Conservation (phyloP, 2,888 invertebrate species). For the Caenorhabditis angaria region DNA sequence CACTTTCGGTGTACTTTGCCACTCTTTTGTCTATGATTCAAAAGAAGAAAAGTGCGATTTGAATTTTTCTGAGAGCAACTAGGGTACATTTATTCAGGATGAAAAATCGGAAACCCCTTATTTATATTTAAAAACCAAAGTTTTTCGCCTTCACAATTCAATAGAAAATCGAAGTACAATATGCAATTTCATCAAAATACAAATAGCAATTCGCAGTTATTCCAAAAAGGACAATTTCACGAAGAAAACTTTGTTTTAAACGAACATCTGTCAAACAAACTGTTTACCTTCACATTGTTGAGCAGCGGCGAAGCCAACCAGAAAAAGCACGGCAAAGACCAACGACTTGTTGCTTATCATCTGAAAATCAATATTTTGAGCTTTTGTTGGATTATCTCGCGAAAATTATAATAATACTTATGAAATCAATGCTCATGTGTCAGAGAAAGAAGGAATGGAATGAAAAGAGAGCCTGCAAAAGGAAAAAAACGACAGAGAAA, state of each 20-base stretch:
- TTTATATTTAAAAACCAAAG: no score
- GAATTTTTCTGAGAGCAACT: slow-evolving; percentile 9
- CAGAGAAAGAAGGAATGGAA: not conserved
- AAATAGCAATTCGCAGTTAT: slow-evolving; percentile 3
- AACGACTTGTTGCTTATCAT: not conserved
- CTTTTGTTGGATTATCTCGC: no score
- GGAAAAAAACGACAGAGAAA: not conserved
- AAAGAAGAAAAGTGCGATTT: slow-evolving; percentile 6
- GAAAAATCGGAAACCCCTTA: no score
- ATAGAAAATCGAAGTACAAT: no score
- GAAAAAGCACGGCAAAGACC: not conserved
- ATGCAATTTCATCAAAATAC: no score
- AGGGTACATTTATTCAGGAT: no score
- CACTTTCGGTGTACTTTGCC: not conserved
- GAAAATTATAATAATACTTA: not conserved
- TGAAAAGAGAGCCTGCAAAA: not conserved
- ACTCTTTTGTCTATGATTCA: slow-evolving; percentile 8
- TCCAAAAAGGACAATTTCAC: not conserved
- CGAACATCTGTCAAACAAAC: not conserved
- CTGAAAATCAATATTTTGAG: not conserved
- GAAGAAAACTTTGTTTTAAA: not conserved
- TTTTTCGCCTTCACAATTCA: no score
- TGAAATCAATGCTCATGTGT: not conserved
- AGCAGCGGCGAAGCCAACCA: not conserved
- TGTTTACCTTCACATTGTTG: not conserved